These are phyloP conservation scores for Hucho hucho DNA, from an alignment of 2,113 vertebrate species.

Conservation along the genomic window DNA sequence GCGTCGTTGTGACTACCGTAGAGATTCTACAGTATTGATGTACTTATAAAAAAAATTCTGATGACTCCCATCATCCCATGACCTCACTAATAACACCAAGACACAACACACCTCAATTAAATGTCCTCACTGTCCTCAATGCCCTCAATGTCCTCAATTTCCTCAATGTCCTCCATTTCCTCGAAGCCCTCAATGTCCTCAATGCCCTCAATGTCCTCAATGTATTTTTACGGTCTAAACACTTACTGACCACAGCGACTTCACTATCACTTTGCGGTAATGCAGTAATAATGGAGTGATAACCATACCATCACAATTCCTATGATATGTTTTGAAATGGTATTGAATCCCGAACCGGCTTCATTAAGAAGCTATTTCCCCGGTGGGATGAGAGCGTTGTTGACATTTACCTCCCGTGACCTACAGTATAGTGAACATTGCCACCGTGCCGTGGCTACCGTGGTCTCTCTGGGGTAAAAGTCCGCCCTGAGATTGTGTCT, in stretches of 20 bases:
- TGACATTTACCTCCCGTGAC: constrained; percentile 31
- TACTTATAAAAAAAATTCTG: too few species aligned
- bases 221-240: background rate
- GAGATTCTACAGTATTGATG: background rate
- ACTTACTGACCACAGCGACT: background rate
- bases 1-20: constrained; percentile 57
- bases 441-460: constrained; percentile 26
- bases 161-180: too few species aligned
- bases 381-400: constrained; percentile 18
- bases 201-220: background rate
- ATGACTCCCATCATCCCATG: background rate
- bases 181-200: too few species aligned
- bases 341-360: constrained; percentile 27
- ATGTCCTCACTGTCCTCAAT: background rate
- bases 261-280: background rate
- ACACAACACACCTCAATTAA: background rate
- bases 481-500: constrained; percentile 37
- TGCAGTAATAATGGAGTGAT: background rate
- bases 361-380: constrained; percentile 32
- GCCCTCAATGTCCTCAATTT: too few species aligned
- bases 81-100: background rate
- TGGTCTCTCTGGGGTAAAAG: constrained; percentile 19
- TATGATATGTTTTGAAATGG: constrained; percentile 30
- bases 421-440: constrained; percentile 39
- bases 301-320: background rate